Evolutionary conservation across 2,797 vertebrate genomes (phyloP).

Genomic region (Dermochelys coriacea): DNA sequence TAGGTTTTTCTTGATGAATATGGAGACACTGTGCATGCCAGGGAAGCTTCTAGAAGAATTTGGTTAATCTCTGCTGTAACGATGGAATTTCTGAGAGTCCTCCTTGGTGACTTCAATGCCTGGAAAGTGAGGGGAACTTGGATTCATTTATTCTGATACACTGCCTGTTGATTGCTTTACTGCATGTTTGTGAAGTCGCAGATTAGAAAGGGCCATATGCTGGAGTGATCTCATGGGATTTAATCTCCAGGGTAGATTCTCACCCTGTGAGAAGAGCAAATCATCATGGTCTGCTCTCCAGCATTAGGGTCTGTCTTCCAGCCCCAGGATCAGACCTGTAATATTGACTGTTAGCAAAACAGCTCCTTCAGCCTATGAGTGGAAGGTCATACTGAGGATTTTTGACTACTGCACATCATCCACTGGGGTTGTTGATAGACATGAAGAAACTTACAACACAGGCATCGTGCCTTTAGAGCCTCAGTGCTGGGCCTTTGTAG

Average conservation of each 20-base stretch:
- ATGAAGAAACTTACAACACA: not conserved
- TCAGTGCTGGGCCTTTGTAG: not conserved
- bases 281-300: not conserved
- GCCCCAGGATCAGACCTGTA: not conserved
- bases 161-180: not conserved
- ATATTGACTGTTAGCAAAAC: not conserved
- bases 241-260: not conserved
- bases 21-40: not conserved
- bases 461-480: not conserved
- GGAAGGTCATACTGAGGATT: not conserved
- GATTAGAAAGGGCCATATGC: not conserved
- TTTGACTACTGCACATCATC: not conserved
- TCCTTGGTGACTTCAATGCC: not conserved
- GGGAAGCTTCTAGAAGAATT: rapidly evolving
- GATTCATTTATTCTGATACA: not conserved
- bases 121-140: not conserved
- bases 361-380: not conserved
- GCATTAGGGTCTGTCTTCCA: not conserved
- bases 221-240: not conserved
- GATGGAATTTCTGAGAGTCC: not conserved
- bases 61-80: not conserved
- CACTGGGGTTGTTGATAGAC: not conserved
- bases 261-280: not conserved
- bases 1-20: not conserved
- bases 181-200: rapidly evolving